These are phyloP conservation scores for Holothuria glaberrima DNA, from an alignment of 35 echinoderm and acorn worm genomes.

Conservation along the genomic window DNA sequence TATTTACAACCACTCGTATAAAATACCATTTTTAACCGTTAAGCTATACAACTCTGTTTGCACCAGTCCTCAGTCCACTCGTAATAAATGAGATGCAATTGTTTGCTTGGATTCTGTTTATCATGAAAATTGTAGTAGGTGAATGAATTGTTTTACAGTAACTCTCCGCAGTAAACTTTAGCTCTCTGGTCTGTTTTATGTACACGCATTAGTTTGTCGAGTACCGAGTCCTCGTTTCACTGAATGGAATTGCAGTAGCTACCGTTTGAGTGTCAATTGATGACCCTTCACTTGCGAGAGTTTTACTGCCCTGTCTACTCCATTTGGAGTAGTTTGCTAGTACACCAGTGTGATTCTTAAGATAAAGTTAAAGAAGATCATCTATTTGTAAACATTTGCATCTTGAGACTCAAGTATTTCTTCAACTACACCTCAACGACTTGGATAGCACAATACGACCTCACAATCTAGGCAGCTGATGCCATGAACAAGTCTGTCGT, in stretches of 20 bases:
- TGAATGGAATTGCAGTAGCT: background rate
- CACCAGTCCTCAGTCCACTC: background rate
- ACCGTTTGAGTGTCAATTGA: background rate
- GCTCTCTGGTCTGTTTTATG: no score
- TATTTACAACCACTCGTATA: slow-evolving; percentile 14
- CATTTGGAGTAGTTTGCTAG: background rate
- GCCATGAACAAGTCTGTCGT: no score
- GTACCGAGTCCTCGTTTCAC: no score
- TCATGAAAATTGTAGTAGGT: background rate
- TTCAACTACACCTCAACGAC: no score
- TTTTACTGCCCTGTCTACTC: background rate
- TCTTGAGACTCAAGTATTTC: no score
- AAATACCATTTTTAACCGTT: slow-evolving; percentile 19
- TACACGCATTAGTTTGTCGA: no score
- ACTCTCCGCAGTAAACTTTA: no score
- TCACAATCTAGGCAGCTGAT: no score
- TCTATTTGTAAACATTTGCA: no score
- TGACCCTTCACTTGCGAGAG: background rate
- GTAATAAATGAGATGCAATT: slow-evolving; percentile 32
- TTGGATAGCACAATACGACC: no score
- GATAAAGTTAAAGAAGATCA: no score
- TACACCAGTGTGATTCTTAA: no score
- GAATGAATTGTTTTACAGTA: slow-evolving; percentile 35
- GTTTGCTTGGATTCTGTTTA: slow-evolving; percentile 19
- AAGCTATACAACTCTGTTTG: slow-evolving; percentile 21